phyloP scores from a whole-genome alignment of 2,113 vertebrate species.

The Coptodon bakossiorum region DNA sequence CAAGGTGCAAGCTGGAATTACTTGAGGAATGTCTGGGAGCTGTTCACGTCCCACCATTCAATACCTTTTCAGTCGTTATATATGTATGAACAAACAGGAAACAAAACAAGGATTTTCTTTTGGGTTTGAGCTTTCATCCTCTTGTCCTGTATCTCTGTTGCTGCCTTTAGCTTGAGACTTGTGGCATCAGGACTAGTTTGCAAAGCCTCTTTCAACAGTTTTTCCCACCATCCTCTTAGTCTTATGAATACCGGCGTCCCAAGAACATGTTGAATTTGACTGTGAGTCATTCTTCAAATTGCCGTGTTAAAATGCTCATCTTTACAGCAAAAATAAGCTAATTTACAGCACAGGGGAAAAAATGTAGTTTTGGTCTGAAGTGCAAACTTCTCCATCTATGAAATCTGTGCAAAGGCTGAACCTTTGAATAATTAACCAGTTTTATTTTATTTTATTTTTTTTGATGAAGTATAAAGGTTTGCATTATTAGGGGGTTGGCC shows the following conservation, averaged over 20 bases:
- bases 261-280: not conserved
- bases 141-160: not conserved
- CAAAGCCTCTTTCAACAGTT: not conserved
- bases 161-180: not conserved
- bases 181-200: not conserved
- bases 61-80: not conserved
- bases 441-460: not conserved
- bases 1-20: not conserved
- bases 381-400: not conserved
- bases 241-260: not conserved
- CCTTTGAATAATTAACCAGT: not conserved
- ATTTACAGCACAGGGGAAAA: not conserved
- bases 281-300: not conserved
- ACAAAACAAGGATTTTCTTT: not conserved
- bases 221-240: accelerated
- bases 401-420: not conserved
- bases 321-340: not conserved
- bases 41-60: accelerated
- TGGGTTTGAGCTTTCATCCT: not conserved
- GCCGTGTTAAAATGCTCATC: not conserved
- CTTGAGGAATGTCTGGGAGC: not conserved
- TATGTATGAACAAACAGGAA: not conserved
- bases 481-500: not conserved
- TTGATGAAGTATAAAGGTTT: not conserved
- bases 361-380: not conserved